Base-by-base conservation (phyloP, 2,113 vertebrate genomes). In the Cathartes aura region DNA sequence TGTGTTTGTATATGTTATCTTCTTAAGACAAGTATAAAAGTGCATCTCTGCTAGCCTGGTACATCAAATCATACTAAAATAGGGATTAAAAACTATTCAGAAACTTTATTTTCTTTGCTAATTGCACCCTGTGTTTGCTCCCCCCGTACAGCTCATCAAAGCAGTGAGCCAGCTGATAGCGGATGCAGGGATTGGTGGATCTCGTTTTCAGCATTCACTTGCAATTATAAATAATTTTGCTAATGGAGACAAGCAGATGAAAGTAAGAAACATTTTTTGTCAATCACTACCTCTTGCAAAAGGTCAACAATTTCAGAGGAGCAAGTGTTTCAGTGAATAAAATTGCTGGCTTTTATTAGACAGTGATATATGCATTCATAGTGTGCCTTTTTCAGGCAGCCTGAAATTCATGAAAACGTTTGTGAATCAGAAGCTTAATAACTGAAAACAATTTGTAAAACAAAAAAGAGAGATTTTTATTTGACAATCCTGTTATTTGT, bases 161-260 rank as follows among this genome's bases (percentile, higher is more conserved):
- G 99, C 99, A 9, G 99, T 99, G 82, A 99, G 99, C 96, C 99
- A 99, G 98, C 93, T 99, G 97, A 99, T 99, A 93, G 99, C 99
- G 1, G 99, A 99, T 67, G 99, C 99, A 6, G 99, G 99, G n/a
- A 99, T 99, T 32, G 99, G 99, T 26, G 99, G 99, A 22, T 99
- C 99, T 6, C 98, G 99, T 11, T 99, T 99, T 95, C 99, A 99
- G 38, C 99, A 99, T 96, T 99, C 99, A 5, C 98, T 99, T 11
- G 99, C 99, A 84, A 99, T 99, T 96, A 99, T 99, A 92, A 99
- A 99, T 95, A 99, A 99, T 96, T 99, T 99, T 97, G 99, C 99
- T 93, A 99, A 99, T 73, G 99, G 99, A 97, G 99, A 99, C 96
- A 99, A 98, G 50, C 99, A 99, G 56, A 99, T 99, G 96, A 99